These are phyloP conservation scores for Triops cancriformis DNA, from an alignment of 1,140 invertebrate genomes.

Conservation along the genomic window DNA sequence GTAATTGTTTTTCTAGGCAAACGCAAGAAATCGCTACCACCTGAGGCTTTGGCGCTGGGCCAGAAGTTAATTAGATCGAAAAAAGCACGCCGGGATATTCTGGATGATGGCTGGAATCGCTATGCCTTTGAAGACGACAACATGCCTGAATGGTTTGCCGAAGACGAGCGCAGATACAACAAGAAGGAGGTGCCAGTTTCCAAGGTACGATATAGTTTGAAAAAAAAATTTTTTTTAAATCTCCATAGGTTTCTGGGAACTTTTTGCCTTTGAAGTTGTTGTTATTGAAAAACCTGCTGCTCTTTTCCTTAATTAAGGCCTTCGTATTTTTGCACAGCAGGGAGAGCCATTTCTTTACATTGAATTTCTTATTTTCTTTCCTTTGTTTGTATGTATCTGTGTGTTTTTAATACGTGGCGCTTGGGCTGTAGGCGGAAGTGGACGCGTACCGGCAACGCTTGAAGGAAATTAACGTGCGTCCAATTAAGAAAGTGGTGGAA, in stretches of 20 bases:
- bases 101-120: conserved; percentile 83
- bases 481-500: conserved; percentile 97
- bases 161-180: conserved; percentile 90
- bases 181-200: conserved; percentile 65
- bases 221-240: no score
- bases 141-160: conserved; percentile 91
- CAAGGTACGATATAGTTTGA: conserved; percentile 45
- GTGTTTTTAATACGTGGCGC: background rate
- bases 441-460: conserved; percentile 48
- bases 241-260: no score
- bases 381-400: no score
- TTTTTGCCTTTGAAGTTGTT: conserved; percentile 30
- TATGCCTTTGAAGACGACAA: conserved; percentile 79
- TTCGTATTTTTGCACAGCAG: background rate
- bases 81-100: conserved; percentile 73
- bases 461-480: conserved; percentile 82
- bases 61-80: conserved; percentile 73
- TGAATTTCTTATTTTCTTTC: no score
- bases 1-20: conserved; percentile 35
- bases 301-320: background rate
- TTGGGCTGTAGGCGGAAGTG: conserved; percentile 41
- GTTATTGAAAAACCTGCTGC: conserved; percentile 46
- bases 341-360: no score
- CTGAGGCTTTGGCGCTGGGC: conserved; percentile 78
- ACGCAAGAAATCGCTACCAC: conserved; percentile 60